Base-by-base conservation (phyloP, 2,113 vertebrate genomes). In the Nematolebias whitei region DNA sequence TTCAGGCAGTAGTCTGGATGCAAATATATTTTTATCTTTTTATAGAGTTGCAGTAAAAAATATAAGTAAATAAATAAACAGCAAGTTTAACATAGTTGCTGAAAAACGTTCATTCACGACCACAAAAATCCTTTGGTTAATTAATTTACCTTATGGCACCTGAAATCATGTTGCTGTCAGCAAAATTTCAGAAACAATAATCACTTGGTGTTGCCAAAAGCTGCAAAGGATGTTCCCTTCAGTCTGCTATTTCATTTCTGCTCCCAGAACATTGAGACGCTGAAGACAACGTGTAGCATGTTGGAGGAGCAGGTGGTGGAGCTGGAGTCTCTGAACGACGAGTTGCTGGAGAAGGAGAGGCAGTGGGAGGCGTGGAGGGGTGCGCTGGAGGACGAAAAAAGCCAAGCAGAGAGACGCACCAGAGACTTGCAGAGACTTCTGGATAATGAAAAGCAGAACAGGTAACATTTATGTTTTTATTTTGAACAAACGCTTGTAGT, bases 231-330 rank as follows among this genome's bases (percentile, higher is more conserved):
- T 54, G 22, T 41, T 69, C 45, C 64, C 40, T 54, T 66, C 26
- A 70, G 20, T 67, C 57, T 71, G 39, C 51, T 35, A 19, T 66
- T 56, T 24, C 22, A 41, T 76, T 63, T 63, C 23, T 72, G 32
- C 43, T 92, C 87, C 80, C 91, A 99, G 98, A 99, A 98, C 76
- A 98, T 99, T 84, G 97, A 99, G 92, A 98, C 97, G 19, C 92
- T 99, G 91, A 99, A 99, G 92, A 99, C 97, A 63, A 99, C 96
- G 0, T 99, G 98, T 89, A 98, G 96, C 13, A 98, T 99, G 98
- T 89, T 99, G 88, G 98, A 99, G 80, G 97, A 99, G 85, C 98
- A 99, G 92, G 97, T 99, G 83, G 95, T 98, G 93, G 98, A 99
- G 78, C 88, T 99, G 88, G 98, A 99, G 91, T 95, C 95, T 40